Percentiles rank a stretch among this genome's conserved stretches.
phyloP scores from a whole-genome alignment of 1,140 invertebrate species.

The Steinernema khuongi region DNA sequence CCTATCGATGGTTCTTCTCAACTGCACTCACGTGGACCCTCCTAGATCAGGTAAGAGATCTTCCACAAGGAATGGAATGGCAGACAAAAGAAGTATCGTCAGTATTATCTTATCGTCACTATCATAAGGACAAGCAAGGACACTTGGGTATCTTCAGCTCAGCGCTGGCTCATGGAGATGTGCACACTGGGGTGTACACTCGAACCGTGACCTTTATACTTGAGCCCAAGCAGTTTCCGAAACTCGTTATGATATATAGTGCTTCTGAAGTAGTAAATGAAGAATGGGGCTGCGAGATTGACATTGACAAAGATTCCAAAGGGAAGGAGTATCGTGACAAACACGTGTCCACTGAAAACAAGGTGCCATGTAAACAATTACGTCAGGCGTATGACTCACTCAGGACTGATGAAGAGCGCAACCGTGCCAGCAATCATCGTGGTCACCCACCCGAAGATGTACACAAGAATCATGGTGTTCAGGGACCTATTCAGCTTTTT shows the following conservation, averaged over 20 bases:
- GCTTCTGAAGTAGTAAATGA: neutral
- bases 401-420: neutral
- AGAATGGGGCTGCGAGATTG: neutral
- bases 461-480: neutral
- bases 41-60: too few species aligned
- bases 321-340: neutral
- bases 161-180: too few species aligned
- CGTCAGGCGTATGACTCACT: neutral
- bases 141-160: too few species aligned
- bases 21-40: too few species aligned
- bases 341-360: neutral
- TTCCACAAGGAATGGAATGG: too few species aligned
- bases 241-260: neutral
- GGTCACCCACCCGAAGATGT: neutral
- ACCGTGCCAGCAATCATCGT: neutral
- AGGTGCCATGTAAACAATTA: neutral
- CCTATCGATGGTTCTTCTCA: too few species aligned
- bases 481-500: neutral
- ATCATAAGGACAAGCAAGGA: too few species aligned
- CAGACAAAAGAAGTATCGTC: too few species aligned
- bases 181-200: too few species aligned
- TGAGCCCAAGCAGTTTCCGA: neutral
- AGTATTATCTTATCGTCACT: too few species aligned
- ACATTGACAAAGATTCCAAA: neutral
- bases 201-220: too few species aligned